These are phyloP conservation scores for Apocrypta bakeri DNA, from an alignment of 1,140 invertebrate species.

Conservation along the genomic window DNA sequence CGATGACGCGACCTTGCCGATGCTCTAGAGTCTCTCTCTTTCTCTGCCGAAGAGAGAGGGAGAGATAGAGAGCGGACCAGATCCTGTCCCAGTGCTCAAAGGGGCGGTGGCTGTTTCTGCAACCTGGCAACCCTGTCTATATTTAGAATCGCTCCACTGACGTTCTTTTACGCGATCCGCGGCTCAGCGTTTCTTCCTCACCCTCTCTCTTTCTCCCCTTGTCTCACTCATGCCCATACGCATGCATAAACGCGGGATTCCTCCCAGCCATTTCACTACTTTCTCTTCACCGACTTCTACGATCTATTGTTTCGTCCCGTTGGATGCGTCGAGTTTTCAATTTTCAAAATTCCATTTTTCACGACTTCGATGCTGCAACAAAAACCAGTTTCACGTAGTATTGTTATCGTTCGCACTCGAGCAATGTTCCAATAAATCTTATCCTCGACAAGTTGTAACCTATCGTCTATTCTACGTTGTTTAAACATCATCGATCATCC, in stretches of 20 bases:
- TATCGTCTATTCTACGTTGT: neutral
- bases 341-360: no score
- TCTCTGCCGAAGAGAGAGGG: neutral
- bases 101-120: constrained; percentile 74
- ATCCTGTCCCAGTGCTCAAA: constrained; percentile 66
- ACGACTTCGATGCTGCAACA: no score
- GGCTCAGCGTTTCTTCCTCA: constrained; percentile 13
- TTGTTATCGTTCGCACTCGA: no score
- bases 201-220: neutral
- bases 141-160: constrained; percentile 70
- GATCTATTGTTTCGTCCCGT: no score
- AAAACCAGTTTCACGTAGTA: no score
- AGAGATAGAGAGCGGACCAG: constrained; percentile 52
- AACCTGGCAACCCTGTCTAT: constrained; percentile 75
- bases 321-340: no score
- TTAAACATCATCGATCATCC: neutral
- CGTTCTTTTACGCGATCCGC: constrained; percentile 45
- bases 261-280: no score
- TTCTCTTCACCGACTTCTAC: neutral
- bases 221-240: neutral
- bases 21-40: constrained; percentile 23
- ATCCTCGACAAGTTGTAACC: neutral
- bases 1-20: constrained; percentile 73
- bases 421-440: neutral
- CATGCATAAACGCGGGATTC: neutral